These are phyloP conservation scores for Siderastrea radians DNA, from an alignment of 92 coral and sea anemone species.

Conservation along the genomic window DNA sequence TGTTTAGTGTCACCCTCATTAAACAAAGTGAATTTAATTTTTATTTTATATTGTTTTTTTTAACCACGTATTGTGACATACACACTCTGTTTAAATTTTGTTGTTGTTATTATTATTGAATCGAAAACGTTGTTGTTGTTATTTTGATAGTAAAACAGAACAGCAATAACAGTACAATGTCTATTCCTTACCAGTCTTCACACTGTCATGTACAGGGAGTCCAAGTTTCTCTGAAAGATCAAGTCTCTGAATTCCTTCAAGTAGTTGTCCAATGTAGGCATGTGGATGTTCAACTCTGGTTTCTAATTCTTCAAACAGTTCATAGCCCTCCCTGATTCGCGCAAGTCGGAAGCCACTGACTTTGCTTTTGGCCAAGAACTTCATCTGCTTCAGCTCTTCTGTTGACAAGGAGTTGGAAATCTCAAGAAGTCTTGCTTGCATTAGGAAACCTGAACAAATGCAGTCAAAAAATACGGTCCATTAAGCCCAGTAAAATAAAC, in stretches of 20 bases:
- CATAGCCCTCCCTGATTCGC: background rate
- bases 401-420: conserved; percentile 29
- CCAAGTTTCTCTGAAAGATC: conserved; percentile 38
- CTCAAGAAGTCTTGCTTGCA: conserved; percentile 8
- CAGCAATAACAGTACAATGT: background rate
- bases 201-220: background rate
- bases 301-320: conserved; percentile 33
- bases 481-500: too few relatives aligned
- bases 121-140: too few relatives aligned
- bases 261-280: conserved; percentile 5
- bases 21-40: too few relatives aligned
- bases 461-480: too few relatives aligned
- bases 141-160: too few relatives aligned
- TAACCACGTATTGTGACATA: too few relatives aligned
- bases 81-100: too few relatives aligned
- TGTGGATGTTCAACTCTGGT: background rate
- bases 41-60: too few relatives aligned
- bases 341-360: conserved; percentile 7
- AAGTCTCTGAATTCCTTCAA: conserved; percentile 8
- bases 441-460: background rate
- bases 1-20: too few relatives aligned
- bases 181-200: background rate
- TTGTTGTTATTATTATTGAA: too few relatives aligned
- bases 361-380: conserved; percentile 1
- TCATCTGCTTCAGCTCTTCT: conserved; percentile 9